Conservation (phyloP, 2,888 invertebrate species). For the Chromoteleia sp. region DNA sequence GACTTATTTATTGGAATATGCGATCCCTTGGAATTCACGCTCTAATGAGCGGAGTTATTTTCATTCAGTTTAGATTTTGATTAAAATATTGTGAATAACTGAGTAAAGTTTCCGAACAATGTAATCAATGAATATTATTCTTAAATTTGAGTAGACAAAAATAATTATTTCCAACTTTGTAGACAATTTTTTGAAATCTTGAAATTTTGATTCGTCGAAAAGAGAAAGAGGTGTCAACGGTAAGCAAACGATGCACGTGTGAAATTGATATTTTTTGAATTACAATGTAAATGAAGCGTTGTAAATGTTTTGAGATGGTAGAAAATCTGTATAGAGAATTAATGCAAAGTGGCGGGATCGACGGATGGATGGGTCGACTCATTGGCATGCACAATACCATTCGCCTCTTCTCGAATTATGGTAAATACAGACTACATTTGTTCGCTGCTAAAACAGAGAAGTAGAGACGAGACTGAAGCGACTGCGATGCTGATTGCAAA, state of each 20-base stretch:
- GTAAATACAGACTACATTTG: constrained; percentile 77
- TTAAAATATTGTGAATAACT: constrained; percentile 12
- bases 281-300: constrained; percentile 33
- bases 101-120: too few species aligned
- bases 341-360: constrained; percentile 50
- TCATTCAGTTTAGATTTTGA: constrained; percentile 1
- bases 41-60: constrained; percentile 27
- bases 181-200: too few species aligned
- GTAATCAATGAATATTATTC: too few species aligned
- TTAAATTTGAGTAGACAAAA: too few species aligned
- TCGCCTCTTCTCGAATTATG: constrained; percentile 81
- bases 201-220: too few species aligned
- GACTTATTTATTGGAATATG: constrained; percentile 61
- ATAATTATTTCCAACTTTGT: too few species aligned
- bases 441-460: constrained; percentile 67
- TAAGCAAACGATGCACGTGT: not conserved
- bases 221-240: too few species aligned
- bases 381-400: constrained; percentile 81
- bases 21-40: constrained; percentile 35
- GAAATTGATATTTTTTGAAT: constrained; percentile 17
- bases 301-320: constrained; percentile 53
- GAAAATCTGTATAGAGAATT: constrained; percentile 51
- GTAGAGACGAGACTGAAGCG: constrained; percentile 70
- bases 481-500: constrained; percentile 80
- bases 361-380: constrained; percentile 70